Base-by-base conservation (phyloP, 2,888 invertebrate genomes). In the Caenorhabditis sp. region DNA sequence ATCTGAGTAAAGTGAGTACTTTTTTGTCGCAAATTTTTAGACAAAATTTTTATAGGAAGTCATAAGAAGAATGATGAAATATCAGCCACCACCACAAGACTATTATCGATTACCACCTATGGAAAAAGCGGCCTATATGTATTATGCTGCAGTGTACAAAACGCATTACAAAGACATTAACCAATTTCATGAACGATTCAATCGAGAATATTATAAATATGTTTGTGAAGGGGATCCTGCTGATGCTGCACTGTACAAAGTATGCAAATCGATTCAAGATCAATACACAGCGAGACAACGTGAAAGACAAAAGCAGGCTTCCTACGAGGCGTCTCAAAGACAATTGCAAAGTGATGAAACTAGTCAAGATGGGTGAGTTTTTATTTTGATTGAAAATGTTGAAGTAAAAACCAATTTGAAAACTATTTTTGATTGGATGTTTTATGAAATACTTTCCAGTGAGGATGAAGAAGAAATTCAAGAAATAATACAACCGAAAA, bases 261-360 rank as follows among this genome's bases (percentile, higher is more conserved):
- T 83, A 23, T 83, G 84, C 58, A 55, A 73, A 8, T 68, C 72
- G 19, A 84, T 84, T 57, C 74, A 75, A 55, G 55, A 71, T 21
- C 80, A 81, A 37, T 82, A 77, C 17, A 4, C 50, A 0, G 60
- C 54, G 8, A 36, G 69, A 23, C 1, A 27, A 17, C 61, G 50
- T 27, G 54, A 69, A 23, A 50, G 61, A 43, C 43, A 43, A 19
- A 78, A 74, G 37, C 69, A 79, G 37, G 58, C 62, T 19, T 78
- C 78, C 6, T 81, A 83, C 51, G 76, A 81, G 10, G 69, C 66
- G 1, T 72, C 78, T 19, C 83, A 79, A 55, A 70, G 71, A 19
- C 79, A 77, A 55, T 62, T 84, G 43, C 85, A 85, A 74, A 81
- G 81, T 61, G 86, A 86, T 67, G 86, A 84, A 43, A 73, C 81